Base-by-base conservation (phyloP, 2,888 invertebrate genomes). In the Latrodectus hesperus region DNA sequence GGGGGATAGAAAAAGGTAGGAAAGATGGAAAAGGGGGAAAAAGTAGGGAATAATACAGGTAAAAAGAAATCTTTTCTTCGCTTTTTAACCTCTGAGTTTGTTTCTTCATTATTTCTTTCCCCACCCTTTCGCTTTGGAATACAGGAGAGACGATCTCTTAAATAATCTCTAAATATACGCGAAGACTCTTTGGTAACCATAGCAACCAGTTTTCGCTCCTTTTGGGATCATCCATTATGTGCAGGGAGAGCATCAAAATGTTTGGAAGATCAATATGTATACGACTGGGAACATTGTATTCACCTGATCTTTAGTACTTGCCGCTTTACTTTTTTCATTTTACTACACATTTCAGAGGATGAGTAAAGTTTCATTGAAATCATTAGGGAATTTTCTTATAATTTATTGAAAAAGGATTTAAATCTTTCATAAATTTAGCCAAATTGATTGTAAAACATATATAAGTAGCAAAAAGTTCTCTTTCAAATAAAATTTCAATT, bases 101-200 rank as follows among this genome's bases (percentile, higher is more conserved):
- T 78, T 71, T 72, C 79, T 49, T 80, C 79, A 80, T 80, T 80
- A 72, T 80, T 80, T 72, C 9, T 9, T 5, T 26, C 60, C 64
- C 60, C 60, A 72, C 38, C 55, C 77, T 51, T 17, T 67, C 77
- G 38, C 77, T 52, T 67, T 51, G 22, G 67, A 52, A 22, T 71
- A 9, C 70, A 12, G 70, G 52, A 70, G 60, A 67, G 68, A 73
- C 55, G 82, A 82, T 82, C 82, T 82, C 82, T 82, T 82, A 82
- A 82, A 82, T 82, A 82, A 82, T 82, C 82, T 82, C 82, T 82
- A 82, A 82, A 82, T 82, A 82, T 82, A 82, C 82, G 82, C 75
- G 68, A 52, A 22, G 73, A 75, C 82, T 55, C 82, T 82, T 55
- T 68, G 55, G 82, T 82, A 49, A 22, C 75, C 75, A 82, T 82